phyloP scores from a whole-genome alignment of 2,113 vertebrate species.

The Pluvialis apricaria region DNA sequence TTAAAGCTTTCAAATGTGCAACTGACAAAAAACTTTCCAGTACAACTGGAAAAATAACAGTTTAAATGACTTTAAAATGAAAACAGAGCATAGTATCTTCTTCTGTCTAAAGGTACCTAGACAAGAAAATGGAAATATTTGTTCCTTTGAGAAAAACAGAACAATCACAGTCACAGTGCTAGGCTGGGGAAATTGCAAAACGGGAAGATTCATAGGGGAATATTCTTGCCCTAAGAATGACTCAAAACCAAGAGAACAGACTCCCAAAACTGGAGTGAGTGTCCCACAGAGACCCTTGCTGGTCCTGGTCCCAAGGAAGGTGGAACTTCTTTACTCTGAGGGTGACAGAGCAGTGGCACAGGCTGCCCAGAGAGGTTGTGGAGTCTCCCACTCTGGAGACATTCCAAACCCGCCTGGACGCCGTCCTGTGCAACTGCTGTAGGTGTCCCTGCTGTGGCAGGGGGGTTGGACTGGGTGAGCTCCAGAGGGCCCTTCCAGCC shows the following conservation, averaged over 20 bases:
- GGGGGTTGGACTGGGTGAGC: too few relatives aligned
- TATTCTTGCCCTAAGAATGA: background rate
- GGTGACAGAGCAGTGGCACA: too few relatives aligned
- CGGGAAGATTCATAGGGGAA: background rate
- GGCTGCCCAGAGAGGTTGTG: too few relatives aligned
- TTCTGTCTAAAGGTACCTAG: background rate
- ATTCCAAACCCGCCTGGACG: too few relatives aligned
- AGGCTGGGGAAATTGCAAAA: background rate
- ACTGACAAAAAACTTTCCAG: background rate
- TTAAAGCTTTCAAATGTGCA: background rate
- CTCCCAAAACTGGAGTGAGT: background rate
- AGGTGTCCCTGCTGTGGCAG: too few relatives aligned
- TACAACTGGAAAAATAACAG: background rate
- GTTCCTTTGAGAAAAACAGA: background rate
- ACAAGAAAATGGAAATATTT: background rate
- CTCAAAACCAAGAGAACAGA: background rate
- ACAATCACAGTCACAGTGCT: background rate
- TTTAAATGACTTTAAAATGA: background rate
- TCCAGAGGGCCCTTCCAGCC: too few relatives aligned
- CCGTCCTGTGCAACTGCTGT: too few relatives aligned
- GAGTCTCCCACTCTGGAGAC: too few relatives aligned
- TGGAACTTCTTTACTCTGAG: too few relatives aligned
- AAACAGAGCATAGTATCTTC: background rate
- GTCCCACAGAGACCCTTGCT: background rate
- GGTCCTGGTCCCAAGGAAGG: background rate